Evolutionary conservation across 2,113 vertebrate genomes (phyloP), one percentile per base, ranked within the genome.

Genomic region (Caranx melampygus): DNA sequence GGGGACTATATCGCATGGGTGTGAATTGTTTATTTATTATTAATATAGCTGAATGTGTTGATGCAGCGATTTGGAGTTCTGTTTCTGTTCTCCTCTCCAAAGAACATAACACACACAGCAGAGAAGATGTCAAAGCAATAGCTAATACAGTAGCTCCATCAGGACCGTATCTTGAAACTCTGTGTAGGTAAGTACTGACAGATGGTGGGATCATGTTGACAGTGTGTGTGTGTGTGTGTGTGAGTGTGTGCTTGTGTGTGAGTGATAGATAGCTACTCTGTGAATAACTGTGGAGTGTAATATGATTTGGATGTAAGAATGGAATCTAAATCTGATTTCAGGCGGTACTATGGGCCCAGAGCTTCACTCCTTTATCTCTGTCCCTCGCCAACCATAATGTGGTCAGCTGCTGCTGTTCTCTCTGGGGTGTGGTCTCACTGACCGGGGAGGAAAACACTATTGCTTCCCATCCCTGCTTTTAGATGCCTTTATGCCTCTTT

Each of bases 321-420:
- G 88, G 88, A 83, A 89, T 91, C 85, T 83, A 88, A 92, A 94
- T 92, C 85, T 75, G 81, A 92, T 94, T 94, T 81, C 60, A 76
- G 77, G 34, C 81, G 37, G 85, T 73, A 78, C 76, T 81, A 89
- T 75, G 77, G 69, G 85, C 91, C 89, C 84, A 83, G 86, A 88
- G 91, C 89, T 87, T 84, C 89, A 67, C 82, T 88, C 86, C 84
- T 88, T 87, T 75, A 90, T 89, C 83, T 74, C 83, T 26, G 57
- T 87, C 85, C 88, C 83, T 88, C 52, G 5, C 79, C 72, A 45
- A 75, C 65, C 21, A 7, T 90, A 92, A 91, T 78, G 75, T 47
- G 84, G 87, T 92, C 87, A 84, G 81, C 75, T 78, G 78, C 71
- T 72, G 57, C 79, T 61, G 72, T 80, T 82, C 52, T 81, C 87